These are phyloP conservation scores for Melozone crissalis DNA, from an alignment of 2,113 vertebrate species.

Conservation along the genomic window DNA sequence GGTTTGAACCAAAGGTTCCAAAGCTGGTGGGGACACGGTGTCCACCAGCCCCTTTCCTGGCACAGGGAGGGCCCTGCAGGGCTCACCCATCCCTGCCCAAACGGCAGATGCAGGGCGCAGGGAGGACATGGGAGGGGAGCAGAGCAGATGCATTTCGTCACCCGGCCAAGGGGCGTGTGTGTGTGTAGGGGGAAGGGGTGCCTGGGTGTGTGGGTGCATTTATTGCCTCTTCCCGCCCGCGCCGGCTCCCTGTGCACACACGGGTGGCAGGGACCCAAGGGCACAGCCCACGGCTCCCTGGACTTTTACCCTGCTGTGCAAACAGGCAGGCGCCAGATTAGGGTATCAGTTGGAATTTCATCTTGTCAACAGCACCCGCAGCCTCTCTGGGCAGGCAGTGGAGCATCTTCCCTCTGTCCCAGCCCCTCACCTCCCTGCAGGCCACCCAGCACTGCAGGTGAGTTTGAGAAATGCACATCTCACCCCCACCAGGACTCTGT, in stretches of 20 bases:
- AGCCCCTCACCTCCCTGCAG: not conserved
- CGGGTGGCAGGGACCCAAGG: not conserved
- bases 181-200: conserved; percentile 49
- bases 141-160: conserved; percentile 22
- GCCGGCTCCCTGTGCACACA: conserved; percentile 53
- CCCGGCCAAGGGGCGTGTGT: conserved; percentile 14
- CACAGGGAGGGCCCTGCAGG: rapidly evolving
- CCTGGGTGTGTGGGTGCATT: conserved; percentile 35
- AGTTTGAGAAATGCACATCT: not conserved
- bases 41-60: not conserved
- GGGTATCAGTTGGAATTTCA: conserved; percentile 57
- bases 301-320: conserved; percentile 68
- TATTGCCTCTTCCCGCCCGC: conserved; percentile 53
- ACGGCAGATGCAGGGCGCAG: not conserved
- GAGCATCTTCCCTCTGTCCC: conserved; percentile 4
- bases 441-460: rapidly evolving
- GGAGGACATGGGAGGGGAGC: not conserved
- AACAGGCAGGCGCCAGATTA: conserved; percentile 59
- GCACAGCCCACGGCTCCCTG: not conserved
- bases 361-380: conserved; percentile 35
- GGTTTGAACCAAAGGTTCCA: not conserved
- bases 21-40: not conserved
- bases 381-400: rapidly evolving
- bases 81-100: not conserved
- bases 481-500: not conserved